phyloP scores from a whole-genome alignment of 1,140 invertebrate species.

The Argopecten irradians region DNA sequence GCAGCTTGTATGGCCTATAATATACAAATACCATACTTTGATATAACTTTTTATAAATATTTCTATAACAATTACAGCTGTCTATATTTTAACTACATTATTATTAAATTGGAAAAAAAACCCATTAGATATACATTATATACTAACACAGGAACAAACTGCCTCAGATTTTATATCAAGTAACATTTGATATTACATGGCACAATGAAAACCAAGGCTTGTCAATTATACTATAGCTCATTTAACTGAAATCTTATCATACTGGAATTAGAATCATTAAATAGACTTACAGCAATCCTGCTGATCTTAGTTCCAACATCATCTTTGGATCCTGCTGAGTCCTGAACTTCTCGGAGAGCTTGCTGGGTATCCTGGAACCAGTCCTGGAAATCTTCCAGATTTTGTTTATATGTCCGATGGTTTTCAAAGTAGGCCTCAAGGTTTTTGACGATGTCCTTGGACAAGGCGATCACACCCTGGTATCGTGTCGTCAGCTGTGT shows the following conservation, averaged over 20 bases:
- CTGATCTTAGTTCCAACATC: conserved; percentile 63
- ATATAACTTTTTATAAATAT: too few species aligned
- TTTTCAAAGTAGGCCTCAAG: conserved; percentile 92
- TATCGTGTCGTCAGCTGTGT: conserved; percentile 92
- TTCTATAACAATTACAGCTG: too few species aligned
- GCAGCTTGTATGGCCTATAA: conserved; percentile 70
- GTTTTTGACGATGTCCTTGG: conserved; percentile 95
- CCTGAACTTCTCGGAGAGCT: conserved; percentile 62
- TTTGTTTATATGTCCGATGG: conserved; percentile 84
- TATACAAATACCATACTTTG: too few species aligned
- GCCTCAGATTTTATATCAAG: too few species aligned
- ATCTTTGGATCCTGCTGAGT: conserved; percentile 69
- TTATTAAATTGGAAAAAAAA: too few species aligned
- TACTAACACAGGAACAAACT: too few species aligned
- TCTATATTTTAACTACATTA: too few species aligned
- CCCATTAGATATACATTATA: too few species aligned
- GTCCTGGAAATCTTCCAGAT: conserved; percentile 61
- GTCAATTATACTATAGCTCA: too few species aligned
- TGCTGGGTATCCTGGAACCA: conserved; percentile 69
- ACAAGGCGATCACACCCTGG: conserved; percentile 91
- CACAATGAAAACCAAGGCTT: too few species aligned
- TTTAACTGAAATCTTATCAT: too few species aligned
- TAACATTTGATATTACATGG: too few species aligned
- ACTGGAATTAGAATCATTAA: neutral
- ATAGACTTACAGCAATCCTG: conserved; percentile 65